Evolutionary conservation across 2,113 vertebrate species (phyloP).

Genomic region (Willisornis vidua): DNA sequence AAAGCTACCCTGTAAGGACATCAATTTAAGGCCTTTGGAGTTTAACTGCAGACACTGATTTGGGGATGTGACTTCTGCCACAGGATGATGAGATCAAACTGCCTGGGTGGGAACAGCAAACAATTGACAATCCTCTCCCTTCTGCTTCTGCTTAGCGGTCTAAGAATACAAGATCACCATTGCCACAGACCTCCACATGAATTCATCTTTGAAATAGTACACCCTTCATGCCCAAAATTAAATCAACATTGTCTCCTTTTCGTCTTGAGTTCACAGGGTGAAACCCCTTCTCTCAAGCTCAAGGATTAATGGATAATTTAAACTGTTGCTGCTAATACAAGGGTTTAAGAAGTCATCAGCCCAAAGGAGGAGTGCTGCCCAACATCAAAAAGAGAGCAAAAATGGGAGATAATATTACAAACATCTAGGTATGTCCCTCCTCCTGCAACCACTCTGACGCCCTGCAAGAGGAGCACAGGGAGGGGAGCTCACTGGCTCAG

Average conservation of each 20-base stretch:
- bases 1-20: not conserved
- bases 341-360: not conserved
- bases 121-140: slow-evolving; percentile 14
- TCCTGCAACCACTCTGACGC: not conserved
- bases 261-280: not conserved
- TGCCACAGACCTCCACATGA: not conserved
- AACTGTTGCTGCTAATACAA: not conserved
- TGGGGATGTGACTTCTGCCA: not conserved
- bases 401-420: not conserved
- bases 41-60: not conserved
- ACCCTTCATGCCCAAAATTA: slow-evolving; percentile 16
- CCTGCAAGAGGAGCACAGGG: not conserved
- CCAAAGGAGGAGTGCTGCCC: not conserved
- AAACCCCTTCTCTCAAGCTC: not conserved
- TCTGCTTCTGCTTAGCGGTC: slow-evolving; percentile 19
- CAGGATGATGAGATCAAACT: slow-evolving; percentile 8
- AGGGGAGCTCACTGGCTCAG: not conserved
- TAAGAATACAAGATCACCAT: slow-evolving; percentile 34
- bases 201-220: slow-evolving; percentile 24
- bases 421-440: not conserved
- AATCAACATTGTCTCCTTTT: slow-evolving; percentile 22
- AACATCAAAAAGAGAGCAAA: not conserved
- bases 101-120: slow-evolving; percentile 5
- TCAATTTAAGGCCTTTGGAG: not conserved
- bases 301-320: not conserved